Conservation (phyloP, 2,113 vertebrate species). For the Arenaria interpres region DNA sequence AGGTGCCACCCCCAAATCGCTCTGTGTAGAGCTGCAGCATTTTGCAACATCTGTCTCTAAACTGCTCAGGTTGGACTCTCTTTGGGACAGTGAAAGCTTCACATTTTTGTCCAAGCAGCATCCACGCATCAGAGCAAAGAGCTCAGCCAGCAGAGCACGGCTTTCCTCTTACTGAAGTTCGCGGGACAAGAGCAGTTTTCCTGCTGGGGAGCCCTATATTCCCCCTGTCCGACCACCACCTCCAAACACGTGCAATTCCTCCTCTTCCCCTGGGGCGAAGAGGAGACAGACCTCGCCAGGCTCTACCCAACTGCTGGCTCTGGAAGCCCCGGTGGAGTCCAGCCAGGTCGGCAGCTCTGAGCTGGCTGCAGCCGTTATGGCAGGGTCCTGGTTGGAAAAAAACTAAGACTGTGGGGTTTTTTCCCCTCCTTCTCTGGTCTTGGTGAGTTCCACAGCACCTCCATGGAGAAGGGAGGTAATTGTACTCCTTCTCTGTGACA, state of each 20-base stretch:
- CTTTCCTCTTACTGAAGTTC: not conserved
- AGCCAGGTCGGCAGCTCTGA: not conserved
- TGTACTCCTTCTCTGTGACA: not conserved
- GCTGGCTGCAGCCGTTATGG: not conserved
- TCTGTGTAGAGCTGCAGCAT: not conserved
- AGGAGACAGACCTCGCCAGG: not conserved
- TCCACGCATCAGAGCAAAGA: not conserved
- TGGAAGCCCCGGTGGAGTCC: not conserved
- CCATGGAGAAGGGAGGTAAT: no score
- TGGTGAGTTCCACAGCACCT: not conserved
- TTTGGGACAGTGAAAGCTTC: not conserved
- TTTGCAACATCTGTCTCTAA: not conserved
- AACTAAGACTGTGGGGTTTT: rapidly evolving
- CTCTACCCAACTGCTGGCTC: not conserved
- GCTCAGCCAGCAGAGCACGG: not conserved
- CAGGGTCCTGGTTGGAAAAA: not conserved
- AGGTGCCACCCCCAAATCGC: not conserved
- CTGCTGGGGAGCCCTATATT: not conserved
- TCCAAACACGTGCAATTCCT: not conserved
- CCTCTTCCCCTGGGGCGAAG: not conserved
- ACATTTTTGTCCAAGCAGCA: not conserved
- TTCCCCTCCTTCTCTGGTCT: not conserved
- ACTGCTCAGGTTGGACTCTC: not conserved
- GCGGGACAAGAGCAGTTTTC: not conserved
- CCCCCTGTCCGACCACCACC: rapidly evolving